Percentiles rank a stretch among this genome's conserved stretches.
Evolutionary conservation across 2,888 invertebrate species (phyloP).

Genomic region (Pyrocoelia pectoralis): DNA sequence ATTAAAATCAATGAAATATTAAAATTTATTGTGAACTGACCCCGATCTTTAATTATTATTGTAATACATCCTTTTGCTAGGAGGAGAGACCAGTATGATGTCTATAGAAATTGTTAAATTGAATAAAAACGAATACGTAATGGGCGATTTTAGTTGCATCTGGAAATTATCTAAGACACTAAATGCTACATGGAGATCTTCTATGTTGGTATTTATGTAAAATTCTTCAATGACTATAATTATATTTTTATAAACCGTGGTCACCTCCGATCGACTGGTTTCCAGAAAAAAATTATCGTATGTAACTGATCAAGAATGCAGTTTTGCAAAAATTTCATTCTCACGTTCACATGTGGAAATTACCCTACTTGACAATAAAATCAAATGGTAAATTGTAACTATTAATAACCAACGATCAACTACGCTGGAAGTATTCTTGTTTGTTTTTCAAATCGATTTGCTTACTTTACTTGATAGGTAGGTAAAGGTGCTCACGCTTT

Average conservation of each 20-base stretch:
- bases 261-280: neutral
- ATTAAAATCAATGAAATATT: slow-evolving; percentile 1
- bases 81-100: neutral
- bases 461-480: too few relatives aligned
- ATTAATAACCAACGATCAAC: too few relatives aligned
- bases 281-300: neutral
- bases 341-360: too few relatives aligned
- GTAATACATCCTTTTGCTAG: neutral
- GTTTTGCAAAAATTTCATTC: too few relatives aligned
- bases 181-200: neutral
- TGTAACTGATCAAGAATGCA: too few relatives aligned
- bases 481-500: too few relatives aligned
- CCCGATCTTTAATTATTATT: neutral
- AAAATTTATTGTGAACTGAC: neutral
- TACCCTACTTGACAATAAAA: too few relatives aligned
- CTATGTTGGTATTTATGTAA: neutral
- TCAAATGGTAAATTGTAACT: too few relatives aligned
- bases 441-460: too few relatives aligned
- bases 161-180: neutral
- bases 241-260: neutral
- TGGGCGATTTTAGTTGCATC: neutral
- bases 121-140: neutral
- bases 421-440: too few relatives aligned
- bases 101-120: neutral
- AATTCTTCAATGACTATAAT: neutral